Evolutionary conservation across 2,888 invertebrate genomes (phyloP).

Genomic region (Orthosia cruda): DNA sequence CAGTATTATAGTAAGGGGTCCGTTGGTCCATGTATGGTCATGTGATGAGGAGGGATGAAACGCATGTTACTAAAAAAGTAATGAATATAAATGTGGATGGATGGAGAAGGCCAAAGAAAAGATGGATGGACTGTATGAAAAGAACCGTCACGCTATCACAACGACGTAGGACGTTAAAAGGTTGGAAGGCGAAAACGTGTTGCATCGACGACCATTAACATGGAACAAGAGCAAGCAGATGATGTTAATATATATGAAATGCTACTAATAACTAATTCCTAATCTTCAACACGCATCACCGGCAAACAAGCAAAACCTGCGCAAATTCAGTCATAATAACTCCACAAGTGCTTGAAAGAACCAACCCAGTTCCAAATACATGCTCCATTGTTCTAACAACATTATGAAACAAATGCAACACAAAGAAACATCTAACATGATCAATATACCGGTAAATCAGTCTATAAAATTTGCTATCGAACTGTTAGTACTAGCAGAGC

Average conservation of each 20-base stretch:
- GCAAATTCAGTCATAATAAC: conserved; percentile 32
- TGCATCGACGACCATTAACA: too few species aligned
- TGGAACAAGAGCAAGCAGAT: too few species aligned
- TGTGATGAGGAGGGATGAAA: too few species aligned
- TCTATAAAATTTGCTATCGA: conserved; percentile 55
- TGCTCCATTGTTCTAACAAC: conserved; percentile 49
- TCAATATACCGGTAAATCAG: conserved; percentile 57
- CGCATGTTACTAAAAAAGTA: too few species aligned
- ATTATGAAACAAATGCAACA: conserved; percentile 40
- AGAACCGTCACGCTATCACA: too few species aligned
- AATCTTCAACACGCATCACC: conserved; percentile 21
- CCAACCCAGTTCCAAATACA: conserved; percentile 39
- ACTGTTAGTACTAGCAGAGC: conserved; percentile 41
- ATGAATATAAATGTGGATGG: too few species aligned
- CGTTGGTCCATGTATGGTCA: too few species aligned
- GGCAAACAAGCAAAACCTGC: conserved; percentile 17
- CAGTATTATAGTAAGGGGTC: too few species aligned
- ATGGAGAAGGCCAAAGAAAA: too few species aligned
- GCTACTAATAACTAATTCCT: neutral
- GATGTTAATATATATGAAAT: neutral
- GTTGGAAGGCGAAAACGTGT: too few species aligned
- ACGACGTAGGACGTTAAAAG: too few species aligned
- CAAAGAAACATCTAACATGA: conserved; percentile 49
- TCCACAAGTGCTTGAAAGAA: conserved; percentile 26
- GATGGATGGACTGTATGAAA: too few species aligned